Percentiles rank a stretch among this genome's conserved stretches.
Conservation (phyloP, 35 echinoderm and acorn worm species). For the Ophioderma brevispina region DNA sequence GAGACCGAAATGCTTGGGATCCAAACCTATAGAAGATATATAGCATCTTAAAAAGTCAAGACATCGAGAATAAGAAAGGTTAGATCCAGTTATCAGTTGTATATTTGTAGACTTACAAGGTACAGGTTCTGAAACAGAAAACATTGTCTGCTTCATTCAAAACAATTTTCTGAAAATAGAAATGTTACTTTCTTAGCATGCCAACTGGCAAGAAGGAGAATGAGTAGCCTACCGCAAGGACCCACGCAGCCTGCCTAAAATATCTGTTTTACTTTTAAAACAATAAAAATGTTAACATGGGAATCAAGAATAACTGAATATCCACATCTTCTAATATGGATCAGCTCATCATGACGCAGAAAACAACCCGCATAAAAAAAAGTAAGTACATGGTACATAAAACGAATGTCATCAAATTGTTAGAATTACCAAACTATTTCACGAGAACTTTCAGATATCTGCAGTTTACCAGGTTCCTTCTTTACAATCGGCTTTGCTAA, state of each 20-base stretch:
- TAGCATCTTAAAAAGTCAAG: slow-evolving; percentile 5
- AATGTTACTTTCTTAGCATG: background rate
- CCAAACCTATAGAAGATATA: background rate
- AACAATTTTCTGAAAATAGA: background rate
- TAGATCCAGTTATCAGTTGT: background rate
- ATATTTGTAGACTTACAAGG: background rate
- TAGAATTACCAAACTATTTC: background rate
- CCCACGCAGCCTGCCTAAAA: background rate
- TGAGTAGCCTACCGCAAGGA: background rate
- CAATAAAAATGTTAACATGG: background rate
- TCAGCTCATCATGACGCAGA: slow-evolving; percentile 11
- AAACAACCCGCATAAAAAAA: background rate
- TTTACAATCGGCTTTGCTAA: background rate
- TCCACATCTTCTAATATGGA: background rate
- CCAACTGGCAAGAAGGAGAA: background rate
- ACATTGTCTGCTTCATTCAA: background rate
- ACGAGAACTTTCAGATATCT: background rate
- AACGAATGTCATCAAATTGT: background rate
- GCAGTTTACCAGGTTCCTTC: slow-evolving; percentile 10
- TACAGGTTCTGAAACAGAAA: no score
- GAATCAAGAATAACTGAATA: background rate
- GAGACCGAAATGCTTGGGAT: background rate
- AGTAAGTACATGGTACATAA: background rate
- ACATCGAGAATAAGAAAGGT: background rate
- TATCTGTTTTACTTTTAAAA: slow-evolving; percentile 34